Percentiles rank a stretch among this genome's conserved stretches.
Evolutionary conservation across 1,140 invertebrate species (phyloP).

Genomic region (Camponotus vicinus): DNA sequence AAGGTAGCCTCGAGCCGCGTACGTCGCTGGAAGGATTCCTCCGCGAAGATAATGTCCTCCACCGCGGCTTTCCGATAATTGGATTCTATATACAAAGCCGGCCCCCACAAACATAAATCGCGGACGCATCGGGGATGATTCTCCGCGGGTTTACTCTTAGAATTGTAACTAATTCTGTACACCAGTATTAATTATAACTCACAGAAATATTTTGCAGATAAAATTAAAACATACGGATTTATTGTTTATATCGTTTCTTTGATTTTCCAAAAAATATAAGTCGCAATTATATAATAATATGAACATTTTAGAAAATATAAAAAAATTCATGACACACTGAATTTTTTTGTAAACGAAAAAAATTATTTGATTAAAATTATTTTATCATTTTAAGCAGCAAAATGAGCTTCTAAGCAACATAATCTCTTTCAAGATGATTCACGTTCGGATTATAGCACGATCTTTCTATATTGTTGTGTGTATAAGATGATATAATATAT

Average conservation of each 20-base stretch:
- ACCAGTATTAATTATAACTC: background rate
- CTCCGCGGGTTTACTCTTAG: background rate
- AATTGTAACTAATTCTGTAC: background rate
- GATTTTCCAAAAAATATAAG: background rate
- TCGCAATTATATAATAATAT: background rate
- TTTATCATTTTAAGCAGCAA: background rate
- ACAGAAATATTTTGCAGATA: background rate
- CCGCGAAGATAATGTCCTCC: conserved; percentile 65
- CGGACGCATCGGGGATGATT: conserved; percentile 6
- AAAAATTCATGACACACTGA: background rate
- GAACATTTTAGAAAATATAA: background rate
- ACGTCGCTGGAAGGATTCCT: conserved; percentile 63
- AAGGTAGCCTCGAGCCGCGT: conserved; percentile 53
- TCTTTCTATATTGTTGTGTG: background rate
- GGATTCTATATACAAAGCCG: conserved; percentile 67
- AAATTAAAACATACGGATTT: background rate
- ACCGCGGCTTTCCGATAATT: conserved; percentile 64
- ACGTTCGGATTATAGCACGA: background rate
- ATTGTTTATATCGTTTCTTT: background rate
- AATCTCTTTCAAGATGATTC: background rate
- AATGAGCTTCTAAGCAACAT: background rate
- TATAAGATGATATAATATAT: background rate
- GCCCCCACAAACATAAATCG: conserved; percentile 13
- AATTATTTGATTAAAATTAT: background rate
- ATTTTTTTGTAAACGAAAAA: background rate